Conservation (phyloP, 1,140 invertebrate genomes). For the Sycophaga agraensis region DNA sequence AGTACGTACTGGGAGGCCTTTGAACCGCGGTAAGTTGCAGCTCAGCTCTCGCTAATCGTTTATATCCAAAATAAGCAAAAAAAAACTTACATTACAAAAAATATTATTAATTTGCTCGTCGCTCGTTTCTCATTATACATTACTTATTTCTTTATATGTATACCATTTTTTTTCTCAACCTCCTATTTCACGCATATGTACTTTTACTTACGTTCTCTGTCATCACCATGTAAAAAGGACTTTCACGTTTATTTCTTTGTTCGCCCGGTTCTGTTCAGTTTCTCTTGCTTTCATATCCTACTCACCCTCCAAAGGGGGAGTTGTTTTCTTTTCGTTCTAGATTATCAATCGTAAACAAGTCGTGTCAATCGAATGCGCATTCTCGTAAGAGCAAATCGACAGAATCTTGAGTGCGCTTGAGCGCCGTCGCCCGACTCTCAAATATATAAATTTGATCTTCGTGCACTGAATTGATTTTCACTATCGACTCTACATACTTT, state of each 20-base stretch:
- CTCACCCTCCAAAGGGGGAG: neutral
- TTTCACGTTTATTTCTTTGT: conserved; percentile 19
- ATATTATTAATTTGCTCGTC: conserved; percentile 44
- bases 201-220: conserved; percentile 1
- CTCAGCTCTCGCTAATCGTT: conserved; percentile 61
- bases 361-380: conserved; percentile 12
- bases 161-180: neutral
- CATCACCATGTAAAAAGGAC: conserved; percentile 21
- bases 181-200: conserved; percentile 31
- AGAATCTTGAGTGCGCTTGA: neutral
- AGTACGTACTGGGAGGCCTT: conserved; percentile 97
- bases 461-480: conserved; percentile 1
- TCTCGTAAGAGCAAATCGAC: neutral
- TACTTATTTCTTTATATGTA: conserved; percentile 3
- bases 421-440: no score
- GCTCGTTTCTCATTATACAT: conserved; percentile 25
- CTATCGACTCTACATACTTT: no score
- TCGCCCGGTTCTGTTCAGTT: conserved; percentile 18
- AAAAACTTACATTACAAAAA: conserved; percentile 36
- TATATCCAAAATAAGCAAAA: conserved; percentile 52
- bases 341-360: conserved; percentile 28
- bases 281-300: conserved; percentile 23
- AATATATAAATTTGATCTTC: no score
- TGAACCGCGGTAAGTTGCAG: conserved; percentile 93
- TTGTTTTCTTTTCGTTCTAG: conserved; percentile 26